Evolutionary conservation across 1,140 invertebrate genomes (phyloP).

Genomic region (Agrilus planipennis): DNA sequence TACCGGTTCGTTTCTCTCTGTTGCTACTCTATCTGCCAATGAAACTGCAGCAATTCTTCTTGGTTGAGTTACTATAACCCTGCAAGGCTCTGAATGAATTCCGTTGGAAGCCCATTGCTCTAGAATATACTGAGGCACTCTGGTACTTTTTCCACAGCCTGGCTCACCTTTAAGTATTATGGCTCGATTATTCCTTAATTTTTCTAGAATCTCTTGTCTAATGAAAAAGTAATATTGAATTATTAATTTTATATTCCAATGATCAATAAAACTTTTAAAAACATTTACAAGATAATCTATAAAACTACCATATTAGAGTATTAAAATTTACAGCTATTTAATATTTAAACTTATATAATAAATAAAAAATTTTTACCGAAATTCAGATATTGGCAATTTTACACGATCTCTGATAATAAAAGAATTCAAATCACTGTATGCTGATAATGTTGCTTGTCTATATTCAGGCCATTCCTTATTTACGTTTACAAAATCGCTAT

Average conservation of each 20-base stretch:
- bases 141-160: slow-evolving; percentile 82
- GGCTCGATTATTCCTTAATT: slow-evolving; percentile 34
- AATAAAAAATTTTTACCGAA: slow-evolving; percentile 26
- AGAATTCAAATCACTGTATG: slow-evolving; percentile 10
- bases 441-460: slow-evolving; percentile 3
- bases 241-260: slow-evolving; percentile 1
- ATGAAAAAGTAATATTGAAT: slow-evolving; percentile 11
- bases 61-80: slow-evolving; percentile 66
- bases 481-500: background rate
- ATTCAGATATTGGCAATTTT: slow-evolving; percentile 26
- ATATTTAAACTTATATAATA: no score
- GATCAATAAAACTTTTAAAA: no score
- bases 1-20: slow-evolving; percentile 47
- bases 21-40: slow-evolving; percentile 56
- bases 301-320: background rate
- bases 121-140: slow-evolving; percentile 67
- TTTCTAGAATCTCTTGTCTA: slow-evolving; percentile 24
- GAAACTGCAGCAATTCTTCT: slow-evolving; percentile 63
- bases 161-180: slow-evolving; percentile 81
- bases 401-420: slow-evolving; percentile 23
- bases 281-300: background rate
- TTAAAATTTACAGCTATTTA: no score
- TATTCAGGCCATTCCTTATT: slow-evolving; percentile 9
- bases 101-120: slow-evolving; percentile 45
- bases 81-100: slow-evolving; percentile 36